Evolutionary conservation across 2,113 vertebrate genomes (phyloP).

Genomic region (Odocoileus virginianus): DNA sequence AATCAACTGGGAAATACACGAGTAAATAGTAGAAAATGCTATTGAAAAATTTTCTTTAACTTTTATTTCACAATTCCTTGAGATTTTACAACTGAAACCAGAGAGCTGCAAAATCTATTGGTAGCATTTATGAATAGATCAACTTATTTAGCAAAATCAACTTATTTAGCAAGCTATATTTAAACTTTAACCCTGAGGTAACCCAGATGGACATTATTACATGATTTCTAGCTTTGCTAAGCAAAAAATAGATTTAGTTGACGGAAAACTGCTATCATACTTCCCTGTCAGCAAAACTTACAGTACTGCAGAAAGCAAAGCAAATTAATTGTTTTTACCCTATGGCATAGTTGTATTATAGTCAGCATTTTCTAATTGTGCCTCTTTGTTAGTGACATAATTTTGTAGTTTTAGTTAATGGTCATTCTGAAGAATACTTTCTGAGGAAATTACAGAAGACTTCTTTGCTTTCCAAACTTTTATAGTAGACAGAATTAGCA

Average conservation of each 20-base stretch:
- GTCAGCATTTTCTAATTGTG: constrained; percentile 26
- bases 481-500: not conserved
- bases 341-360: not conserved
- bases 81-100: not conserved
- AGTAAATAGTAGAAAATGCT: not conserved
- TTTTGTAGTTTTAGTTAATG: not conserved
- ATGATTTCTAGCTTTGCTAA: constrained; percentile 8
- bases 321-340: constrained; percentile 29
- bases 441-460: not conserved
- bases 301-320: not conserved
- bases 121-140: not conserved
- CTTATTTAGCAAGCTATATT: not conserved
- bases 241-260: constrained; percentile 38
- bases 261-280: not conserved
- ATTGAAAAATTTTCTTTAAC: not conserved
- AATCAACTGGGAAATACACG: not conserved
- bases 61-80: not conserved
- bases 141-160: constrained; percentile 21
- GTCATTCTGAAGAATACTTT: not conserved
- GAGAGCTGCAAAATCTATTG: not conserved
- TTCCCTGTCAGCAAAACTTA: constrained; percentile 42
- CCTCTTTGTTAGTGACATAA: not conserved
- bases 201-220: not conserved
- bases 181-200: not conserved
- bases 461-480: not conserved